Percentiles rank a stretch among this genome's conserved stretches.
Conservation (phyloP, 1,140 invertebrate genomes). For the Bombus pascuorum region DNA sequence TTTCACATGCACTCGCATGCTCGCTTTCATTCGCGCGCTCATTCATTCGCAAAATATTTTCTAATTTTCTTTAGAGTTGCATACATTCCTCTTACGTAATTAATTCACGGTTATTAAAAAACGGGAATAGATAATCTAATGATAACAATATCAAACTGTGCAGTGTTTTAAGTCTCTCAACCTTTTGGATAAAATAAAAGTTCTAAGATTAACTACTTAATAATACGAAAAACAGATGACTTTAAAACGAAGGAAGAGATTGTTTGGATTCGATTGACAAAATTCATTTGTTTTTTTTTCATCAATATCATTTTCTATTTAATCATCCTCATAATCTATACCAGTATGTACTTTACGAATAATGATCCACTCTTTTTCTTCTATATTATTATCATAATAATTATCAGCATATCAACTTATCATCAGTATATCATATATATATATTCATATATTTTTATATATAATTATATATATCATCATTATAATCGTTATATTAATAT, state of each 20-base stretch:
- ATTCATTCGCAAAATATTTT: not conserved
- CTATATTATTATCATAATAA: constrained; percentile 73
- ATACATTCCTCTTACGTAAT: constrained; percentile 11
- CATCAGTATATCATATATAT: constrained; percentile 70
- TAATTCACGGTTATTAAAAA: not conserved
- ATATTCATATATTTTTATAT: constrained; percentile 71
- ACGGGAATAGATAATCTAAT: not conserved
- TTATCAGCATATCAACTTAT: constrained; percentile 79
- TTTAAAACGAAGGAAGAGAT: constrained; percentile 57
- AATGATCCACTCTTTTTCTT: constrained; percentile 74
- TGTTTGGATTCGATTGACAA: constrained; percentile 70
- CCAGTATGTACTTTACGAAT: constrained; percentile 77
- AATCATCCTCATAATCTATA: constrained; percentile 78
- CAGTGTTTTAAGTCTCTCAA: constrained; percentile 69
- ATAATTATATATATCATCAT: constrained; percentile 71
- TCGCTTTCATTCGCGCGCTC: constrained; percentile 45
- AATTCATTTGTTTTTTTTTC: constrained; percentile 46
- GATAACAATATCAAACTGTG: constrained; percentile 39
- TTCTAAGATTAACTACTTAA: constrained; percentile 20
- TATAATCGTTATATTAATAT: constrained; percentile 74
- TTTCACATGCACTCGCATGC: constrained; percentile 54
- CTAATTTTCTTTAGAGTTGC: not conserved
- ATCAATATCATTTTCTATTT: constrained; percentile 78
- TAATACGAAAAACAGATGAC: constrained; percentile 34
- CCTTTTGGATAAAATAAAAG: constrained; percentile 26